Evolutionary conservation across 2,797 vertebrate genomes (phyloP).

Genomic region (Sternotherus odoratus): DNA sequence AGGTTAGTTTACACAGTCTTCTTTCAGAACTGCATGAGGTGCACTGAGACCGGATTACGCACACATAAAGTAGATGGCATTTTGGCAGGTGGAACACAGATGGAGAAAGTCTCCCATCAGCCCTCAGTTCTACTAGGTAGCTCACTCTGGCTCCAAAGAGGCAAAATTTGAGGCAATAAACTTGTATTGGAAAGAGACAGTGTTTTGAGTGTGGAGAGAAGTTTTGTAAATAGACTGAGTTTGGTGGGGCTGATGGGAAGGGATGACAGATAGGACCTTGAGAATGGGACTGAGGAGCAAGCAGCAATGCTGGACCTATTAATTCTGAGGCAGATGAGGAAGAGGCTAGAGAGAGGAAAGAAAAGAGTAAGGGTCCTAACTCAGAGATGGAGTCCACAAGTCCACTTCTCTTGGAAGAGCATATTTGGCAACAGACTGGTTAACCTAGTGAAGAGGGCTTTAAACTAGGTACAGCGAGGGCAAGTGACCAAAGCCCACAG

Average conservation of each 20-base stretch:
- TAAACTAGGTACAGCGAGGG: too few relatives aligned
- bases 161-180: not conserved
- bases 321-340: not conserved
- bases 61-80: not conserved
- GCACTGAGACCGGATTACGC: not conserved
- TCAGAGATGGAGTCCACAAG: not conserved
- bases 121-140: not conserved
- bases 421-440: too few relatives aligned
- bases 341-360: not conserved
- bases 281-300: not conserved
- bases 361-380: not conserved
- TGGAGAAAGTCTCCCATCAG: rapidly evolving
- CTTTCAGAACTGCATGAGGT: not conserved
- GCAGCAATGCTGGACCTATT: not conserved
- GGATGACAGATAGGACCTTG: not conserved
- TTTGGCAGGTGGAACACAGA: not conserved
- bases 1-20: not conserved
- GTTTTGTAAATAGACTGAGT: not conserved
- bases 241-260: not conserved
- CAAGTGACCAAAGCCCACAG: too few relatives aligned
- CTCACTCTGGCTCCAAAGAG: not conserved
- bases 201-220: not conserved
- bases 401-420: not conserved
- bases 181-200: not conserved
- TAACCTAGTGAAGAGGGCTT: too few relatives aligned